A percentile compares a stretch with the other conserved stretches of the same genome.
These are phyloP conservation scores for Coracias cyanogaster DNA, from an alignment of 2,797 vertebrate species.

Conservation along the genomic window DNA sequence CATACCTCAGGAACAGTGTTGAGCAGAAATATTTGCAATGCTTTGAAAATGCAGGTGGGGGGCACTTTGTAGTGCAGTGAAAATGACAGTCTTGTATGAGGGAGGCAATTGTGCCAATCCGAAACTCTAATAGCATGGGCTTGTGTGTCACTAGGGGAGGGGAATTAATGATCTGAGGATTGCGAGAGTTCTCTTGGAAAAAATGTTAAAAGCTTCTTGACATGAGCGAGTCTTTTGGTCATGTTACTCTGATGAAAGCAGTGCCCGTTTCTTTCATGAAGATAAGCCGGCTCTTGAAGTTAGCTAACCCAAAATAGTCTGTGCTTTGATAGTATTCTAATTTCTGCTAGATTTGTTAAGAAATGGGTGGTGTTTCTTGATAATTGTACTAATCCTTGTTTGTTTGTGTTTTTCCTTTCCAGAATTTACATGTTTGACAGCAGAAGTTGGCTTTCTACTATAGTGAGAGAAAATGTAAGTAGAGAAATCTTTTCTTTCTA, in stretches of 20 bases:
- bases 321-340: neutral
- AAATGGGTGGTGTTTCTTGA: neutral
- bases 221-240: accelerated
- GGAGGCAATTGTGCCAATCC: neutral
- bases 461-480: slow-evolving; percentile 67
- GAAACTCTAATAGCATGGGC: neutral
- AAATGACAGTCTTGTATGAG: neutral
- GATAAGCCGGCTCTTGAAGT: neutral
- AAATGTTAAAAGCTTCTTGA: neutral
- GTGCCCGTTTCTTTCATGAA: neutral
- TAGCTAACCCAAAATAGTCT: neutral
- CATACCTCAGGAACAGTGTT: neutral
- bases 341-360: neutral
- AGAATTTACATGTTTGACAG: slow-evolving; percentile 73
- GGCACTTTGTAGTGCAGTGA: neutral
- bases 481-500: neutral
- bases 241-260: neutral
- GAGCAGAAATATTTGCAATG: neutral
- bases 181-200: neutral
- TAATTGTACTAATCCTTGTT: neutral
- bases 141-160: neutral
- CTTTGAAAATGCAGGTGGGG: neutral
- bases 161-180: neutral
- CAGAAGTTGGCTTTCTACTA: slow-evolving; percentile 67
- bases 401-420: neutral